These are phyloP conservation scores for Mantis religiosa DNA, from an alignment of 2,888 invertebrate genomes.

Conservation along the genomic window DNA sequence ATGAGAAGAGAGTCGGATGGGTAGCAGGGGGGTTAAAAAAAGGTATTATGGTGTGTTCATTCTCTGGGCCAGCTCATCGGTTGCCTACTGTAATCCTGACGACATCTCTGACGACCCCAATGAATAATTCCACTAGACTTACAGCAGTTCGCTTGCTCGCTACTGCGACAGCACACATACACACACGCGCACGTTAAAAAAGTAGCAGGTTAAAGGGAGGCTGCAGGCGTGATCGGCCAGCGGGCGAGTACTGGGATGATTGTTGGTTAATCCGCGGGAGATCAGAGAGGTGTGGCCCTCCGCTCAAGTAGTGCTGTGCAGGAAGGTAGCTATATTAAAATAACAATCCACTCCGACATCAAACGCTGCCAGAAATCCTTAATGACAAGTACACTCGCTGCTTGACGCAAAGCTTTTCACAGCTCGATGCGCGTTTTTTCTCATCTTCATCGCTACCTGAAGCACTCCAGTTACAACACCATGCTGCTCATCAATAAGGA, in stretches of 20 bases:
- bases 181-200: not conserved
- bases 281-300: constrained; percentile 8
- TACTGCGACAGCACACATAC: not conserved
- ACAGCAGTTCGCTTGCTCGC: not conserved
- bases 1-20: not conserved
- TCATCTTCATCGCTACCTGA: not conserved
- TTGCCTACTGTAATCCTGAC: constrained; percentile 2
- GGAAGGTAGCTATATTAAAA: not conserved
- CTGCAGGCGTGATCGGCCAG: not conserved
- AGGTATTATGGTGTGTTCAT: constrained; percentile 1
- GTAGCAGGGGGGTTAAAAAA: not conserved
- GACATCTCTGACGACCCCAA: constrained; percentile 9
- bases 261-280: constrained; percentile 25
- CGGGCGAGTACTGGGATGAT: constrained; percentile 12
- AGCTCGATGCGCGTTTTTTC: not conserved
- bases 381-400: constrained; percentile 8
- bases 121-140: constrained; percentile 17
- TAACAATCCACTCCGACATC: constrained; percentile 4
- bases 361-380: constrained; percentile 11
- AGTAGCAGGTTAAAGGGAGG: not conserved
- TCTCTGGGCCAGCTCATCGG: constrained; percentile 2
- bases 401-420: not conserved
- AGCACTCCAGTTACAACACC: not conserved
- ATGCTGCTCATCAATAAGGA: not conserved
- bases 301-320: not conserved